These are phyloP conservation scores for Anthonomus grandis DNA, from an alignment of 1,140 invertebrate species.

Conservation along the genomic window DNA sequence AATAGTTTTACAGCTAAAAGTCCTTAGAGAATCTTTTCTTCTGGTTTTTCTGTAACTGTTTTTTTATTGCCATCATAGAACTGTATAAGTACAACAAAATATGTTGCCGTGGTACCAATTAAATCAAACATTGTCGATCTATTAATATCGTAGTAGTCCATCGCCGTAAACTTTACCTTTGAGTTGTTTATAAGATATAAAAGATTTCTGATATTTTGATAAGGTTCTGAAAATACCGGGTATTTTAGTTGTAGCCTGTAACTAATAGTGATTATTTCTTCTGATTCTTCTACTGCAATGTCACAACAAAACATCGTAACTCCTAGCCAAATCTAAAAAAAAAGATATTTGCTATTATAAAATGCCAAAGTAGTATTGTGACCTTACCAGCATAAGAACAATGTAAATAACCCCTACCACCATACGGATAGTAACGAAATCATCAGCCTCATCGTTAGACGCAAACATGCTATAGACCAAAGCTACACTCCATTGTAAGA, in stretches of 20 bases:
- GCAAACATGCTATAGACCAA: conserved; percentile 19
- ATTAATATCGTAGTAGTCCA: conserved; percentile 25
- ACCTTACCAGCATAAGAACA: conserved; percentile 19
- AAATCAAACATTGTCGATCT: conserved; percentile 24
- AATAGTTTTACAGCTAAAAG: too few species aligned
- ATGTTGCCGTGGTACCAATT: conserved; percentile 25
- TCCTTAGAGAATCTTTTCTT: too few species aligned
- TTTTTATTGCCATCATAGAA: conserved; percentile 23
- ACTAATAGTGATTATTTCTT: conserved; percentile 21
- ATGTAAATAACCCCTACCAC: conserved; percentile 18
- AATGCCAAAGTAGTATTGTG: neutral
- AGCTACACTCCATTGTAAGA: conserved; percentile 17
- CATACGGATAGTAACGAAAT: conserved; percentile 11
- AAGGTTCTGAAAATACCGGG: conserved; percentile 14
- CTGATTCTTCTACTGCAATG: conserved; percentile 18
- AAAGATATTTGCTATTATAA: neutral
- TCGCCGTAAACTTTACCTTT: conserved; percentile 19
- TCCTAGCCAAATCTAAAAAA: conserved; percentile 19
- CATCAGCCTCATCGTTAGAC: neutral
- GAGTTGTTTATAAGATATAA: conserved; percentile 13
- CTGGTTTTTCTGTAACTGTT: too few species aligned
- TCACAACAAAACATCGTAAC: conserved; percentile 24
- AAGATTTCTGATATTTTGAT: conserved; percentile 16
- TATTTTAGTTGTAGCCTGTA: conserved; percentile 17
- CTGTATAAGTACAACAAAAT: conserved; percentile 26